These are phyloP conservation scores for Sphaerophoria taeniata DNA, from an alignment of 2,888 invertebrate genomes.

Conservation along the genomic window DNA sequence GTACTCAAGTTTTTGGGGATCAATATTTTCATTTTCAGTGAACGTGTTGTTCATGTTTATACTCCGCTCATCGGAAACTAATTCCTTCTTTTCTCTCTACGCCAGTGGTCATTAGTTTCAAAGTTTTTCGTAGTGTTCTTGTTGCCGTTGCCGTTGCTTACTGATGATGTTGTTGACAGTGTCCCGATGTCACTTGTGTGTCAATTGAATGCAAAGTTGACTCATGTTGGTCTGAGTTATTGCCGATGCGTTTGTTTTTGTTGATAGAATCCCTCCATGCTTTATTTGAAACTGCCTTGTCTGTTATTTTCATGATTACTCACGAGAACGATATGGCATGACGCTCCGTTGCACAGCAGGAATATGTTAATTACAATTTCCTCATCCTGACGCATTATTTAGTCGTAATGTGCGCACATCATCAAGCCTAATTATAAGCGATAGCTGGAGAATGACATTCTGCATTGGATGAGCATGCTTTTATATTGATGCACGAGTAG, in stretches of 20 bases:
- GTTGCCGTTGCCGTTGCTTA: slow-evolving; percentile 21
- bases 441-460: slow-evolving; percentile 32
- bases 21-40: no score
- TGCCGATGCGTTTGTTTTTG: slow-evolving; percentile 1
- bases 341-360: not conserved
- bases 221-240: slow-evolving; percentile 27
- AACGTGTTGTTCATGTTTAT: no score
- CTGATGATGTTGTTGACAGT: slow-evolving; percentile 1
- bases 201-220: slow-evolving; percentile 58
- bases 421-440: slow-evolving; percentile 59
- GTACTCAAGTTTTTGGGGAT: no score
- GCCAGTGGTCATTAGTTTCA: no score
- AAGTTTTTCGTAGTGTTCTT: no score
- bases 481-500: no score
- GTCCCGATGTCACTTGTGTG: slow-evolving; percentile 21
- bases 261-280: slow-evolving; percentile 17
- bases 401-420: slow-evolving; percentile 49
- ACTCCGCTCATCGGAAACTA: no score
- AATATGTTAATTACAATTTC: slow-evolving; percentile 56
- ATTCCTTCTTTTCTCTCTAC: no score
- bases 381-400: slow-evolving; percentile 29
- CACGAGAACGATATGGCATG: not conserved
- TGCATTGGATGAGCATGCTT: slow-evolving; percentile 5
- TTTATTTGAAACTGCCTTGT: slow-evolving; percentile 30
- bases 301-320: slow-evolving; percentile 24